Percentiles rank a stretch among this genome's conserved stretches.
These are phyloP conservation scores for Rhynchotus rufescens DNA, from an alignment of 2,797 vertebrate species.

Conservation along the genomic window DNA sequence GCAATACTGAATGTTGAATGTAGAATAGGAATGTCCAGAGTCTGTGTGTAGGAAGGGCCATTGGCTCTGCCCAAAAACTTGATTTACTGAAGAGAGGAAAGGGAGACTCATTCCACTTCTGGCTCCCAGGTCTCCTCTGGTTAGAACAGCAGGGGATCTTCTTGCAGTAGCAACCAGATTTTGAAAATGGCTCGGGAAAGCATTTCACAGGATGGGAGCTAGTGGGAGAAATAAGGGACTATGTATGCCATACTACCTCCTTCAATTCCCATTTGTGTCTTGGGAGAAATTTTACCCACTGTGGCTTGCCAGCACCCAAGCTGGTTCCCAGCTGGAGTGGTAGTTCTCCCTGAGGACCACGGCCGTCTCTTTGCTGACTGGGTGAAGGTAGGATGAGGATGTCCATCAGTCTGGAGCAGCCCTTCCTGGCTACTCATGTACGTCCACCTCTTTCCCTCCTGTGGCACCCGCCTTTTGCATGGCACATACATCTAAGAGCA, in stretches of 20 bases:
- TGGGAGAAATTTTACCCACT: neutral
- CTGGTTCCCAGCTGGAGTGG: neutral
- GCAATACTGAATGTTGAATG: neutral
- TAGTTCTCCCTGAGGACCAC: neutral
- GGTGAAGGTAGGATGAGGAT: neutral
- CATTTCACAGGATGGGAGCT: neutral
- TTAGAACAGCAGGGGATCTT: neutral
- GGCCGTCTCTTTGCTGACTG: neutral
- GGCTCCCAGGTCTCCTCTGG: neutral
- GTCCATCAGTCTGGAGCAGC: no score
- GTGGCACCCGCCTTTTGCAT: neutral
- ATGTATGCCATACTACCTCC: neutral
- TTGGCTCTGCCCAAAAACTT: neutral
- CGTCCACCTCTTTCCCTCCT: neutral
- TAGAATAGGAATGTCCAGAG: neutral
- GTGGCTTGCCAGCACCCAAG: neutral
- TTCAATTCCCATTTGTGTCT: neutral
- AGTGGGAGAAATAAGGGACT: neutral
- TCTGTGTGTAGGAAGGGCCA: fast-evolving
- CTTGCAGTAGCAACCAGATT: neutral
- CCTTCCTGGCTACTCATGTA: neutral
- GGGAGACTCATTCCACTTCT: neutral
- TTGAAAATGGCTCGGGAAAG: neutral
- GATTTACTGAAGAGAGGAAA: neutral
- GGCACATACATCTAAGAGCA: neutral